A percentile compares a stretch with the other conserved stretches of the same genome.
Evolutionary conservation across 2,797 vertebrate species (phyloP).

Genomic region (Xenentodon cancila): DNA sequence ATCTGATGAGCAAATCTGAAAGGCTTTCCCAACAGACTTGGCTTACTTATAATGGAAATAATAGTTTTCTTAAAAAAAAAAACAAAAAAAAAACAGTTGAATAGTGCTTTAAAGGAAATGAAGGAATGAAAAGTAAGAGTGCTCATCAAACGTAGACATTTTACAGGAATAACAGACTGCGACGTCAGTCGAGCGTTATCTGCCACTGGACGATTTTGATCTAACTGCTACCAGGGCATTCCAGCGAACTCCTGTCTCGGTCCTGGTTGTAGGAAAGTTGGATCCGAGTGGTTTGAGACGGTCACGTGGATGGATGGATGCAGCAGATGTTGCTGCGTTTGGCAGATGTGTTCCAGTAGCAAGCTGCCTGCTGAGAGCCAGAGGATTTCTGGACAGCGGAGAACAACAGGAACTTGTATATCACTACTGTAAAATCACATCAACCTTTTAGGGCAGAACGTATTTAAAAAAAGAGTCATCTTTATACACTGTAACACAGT

Average conservation of each 20-base stretch:
- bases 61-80: background rate
- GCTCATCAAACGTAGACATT: too few species aligned
- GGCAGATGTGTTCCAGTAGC: slow-evolving; percentile 28
- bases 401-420: slow-evolving; percentile 44
- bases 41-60: background rate
- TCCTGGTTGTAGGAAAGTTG: slow-evolving; percentile 22
- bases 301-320: slow-evolving; percentile 31
- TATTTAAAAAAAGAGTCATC: slow-evolving; percentile 9
- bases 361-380: slow-evolving; percentile 27
- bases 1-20: background rate
- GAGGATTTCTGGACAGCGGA: slow-evolving; percentile 34
- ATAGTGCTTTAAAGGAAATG: too few species aligned
- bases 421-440: background rate
- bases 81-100: too few species aligned
- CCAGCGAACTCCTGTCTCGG: slow-evolving; percentile 28
- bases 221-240: slow-evolving; percentile 25
- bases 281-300: slow-evolving; percentile 20
- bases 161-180: too few species aligned
- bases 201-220: slow-evolving; percentile 22
- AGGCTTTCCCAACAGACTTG: background rate
- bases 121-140: too few species aligned
- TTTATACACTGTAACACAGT: slow-evolving; percentile 3
- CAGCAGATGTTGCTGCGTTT: slow-evolving; percentile 65
- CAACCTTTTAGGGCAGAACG: background rate
- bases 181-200: slow-evolving; percentile 3